Base-by-base conservation (phyloP, 1,140 invertebrate species). In the Parasteatoda tepidariorum region DNA sequence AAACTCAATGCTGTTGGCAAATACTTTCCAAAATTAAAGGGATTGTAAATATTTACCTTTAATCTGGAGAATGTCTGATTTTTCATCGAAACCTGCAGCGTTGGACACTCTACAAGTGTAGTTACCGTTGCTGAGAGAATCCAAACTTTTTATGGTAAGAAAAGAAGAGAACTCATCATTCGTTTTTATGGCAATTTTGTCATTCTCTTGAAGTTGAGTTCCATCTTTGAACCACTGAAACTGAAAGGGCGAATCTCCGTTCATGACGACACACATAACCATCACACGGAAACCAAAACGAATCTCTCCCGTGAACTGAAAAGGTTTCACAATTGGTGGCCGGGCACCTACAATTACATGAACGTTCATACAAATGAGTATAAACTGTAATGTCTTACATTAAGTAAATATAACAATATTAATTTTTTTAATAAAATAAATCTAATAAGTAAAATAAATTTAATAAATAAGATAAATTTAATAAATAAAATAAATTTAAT, bases 241-340 rank as follows among this genome's bases (percentile, higher is more conserved):
- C 1, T 22, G 41, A 31, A 87, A 85, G 13, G 86, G 86, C 30
- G 82, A 75, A 79, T 86, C 85, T n/a, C 86, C 86, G 38, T 81
- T 59, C 13, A 67, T 75, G 15, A 86, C 84, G 6, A 84, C 61
- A 33, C 86, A 86, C 31, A 92, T 91, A 38, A 94, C 88, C 86
- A 91, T 90, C 33, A 90, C 90, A 83, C 91, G 89, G 78, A 90
- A 94, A 54, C 94, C 94, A 86, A 92, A 92, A 62, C 93, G 91
- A 70, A 94, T 92, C 30, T 92, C 92, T n/a, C 66, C 41, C 24
- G 85, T 55, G 81, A 86, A 85, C n/a, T 79, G 78, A 24, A 84
- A 84, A 30, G 79, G 79, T 61, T 64, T 61, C 5, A 86, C 78
- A 33, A 28, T 24, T n/a, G 85, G 85, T 13, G 38, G 18, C 18